Conservation (phyloP, 2,797 vertebrate species). For the Tinamus major region DNA sequence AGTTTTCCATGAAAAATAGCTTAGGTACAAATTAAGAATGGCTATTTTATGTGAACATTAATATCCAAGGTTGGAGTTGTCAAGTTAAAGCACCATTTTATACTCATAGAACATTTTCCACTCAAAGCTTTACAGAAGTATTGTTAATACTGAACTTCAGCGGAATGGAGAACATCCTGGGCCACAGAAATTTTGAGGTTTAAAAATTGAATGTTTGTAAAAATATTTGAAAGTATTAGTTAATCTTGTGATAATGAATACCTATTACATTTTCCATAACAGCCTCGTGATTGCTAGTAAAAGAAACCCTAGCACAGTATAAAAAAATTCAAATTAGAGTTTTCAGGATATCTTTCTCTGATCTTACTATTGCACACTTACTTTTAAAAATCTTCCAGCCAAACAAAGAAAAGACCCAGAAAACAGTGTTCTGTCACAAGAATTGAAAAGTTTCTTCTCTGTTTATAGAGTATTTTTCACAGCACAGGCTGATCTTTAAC, state of each 20-base stretch:
- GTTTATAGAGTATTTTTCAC: neutral
- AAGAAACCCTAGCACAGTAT: accelerated
- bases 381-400: neutral
- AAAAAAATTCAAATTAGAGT: neutral
- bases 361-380: neutral
- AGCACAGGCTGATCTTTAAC: neutral
- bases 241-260: slow-evolving; percentile 3
- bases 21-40: neutral
- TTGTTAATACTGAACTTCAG: slow-evolving; percentile 8
- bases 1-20: neutral
- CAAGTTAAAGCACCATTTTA: neutral
- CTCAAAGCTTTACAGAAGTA: neutral
- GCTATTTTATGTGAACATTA: neutral
- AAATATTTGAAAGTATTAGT: neutral
- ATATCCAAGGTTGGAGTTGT: neutral
- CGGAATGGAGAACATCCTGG: neutral
- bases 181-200: slow-evolving; percentile 38
- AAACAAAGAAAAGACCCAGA: neutral
- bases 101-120: neutral
- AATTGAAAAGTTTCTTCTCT: slow-evolving; percentile 20
- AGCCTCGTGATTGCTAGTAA: neutral
- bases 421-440: slow-evolving; percentile 5
- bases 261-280: slow-evolving; percentile 15
- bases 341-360: neutral
- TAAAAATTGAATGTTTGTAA: neutral